Evolutionary conservation across 2,113 vertebrate species (phyloP).

Genomic region (Strigops habroptila): DNA sequence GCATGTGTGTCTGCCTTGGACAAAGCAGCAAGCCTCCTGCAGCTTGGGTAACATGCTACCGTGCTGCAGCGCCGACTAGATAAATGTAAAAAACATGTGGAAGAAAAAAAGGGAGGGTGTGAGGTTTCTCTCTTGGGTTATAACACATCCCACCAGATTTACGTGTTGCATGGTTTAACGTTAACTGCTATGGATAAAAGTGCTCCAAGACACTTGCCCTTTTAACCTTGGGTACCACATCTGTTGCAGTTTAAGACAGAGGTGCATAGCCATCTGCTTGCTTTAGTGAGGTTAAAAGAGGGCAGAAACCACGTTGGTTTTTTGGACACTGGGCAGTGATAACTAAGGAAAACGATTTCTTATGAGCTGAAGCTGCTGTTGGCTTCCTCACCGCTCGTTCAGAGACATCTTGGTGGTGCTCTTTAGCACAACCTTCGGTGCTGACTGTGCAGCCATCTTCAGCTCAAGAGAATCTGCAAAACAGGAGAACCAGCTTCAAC

Average conservation of each 20-base stretch:
- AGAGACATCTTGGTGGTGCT: conserved; percentile 99
- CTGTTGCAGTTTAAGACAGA: conserved; percentile 45
- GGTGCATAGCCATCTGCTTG: conserved; percentile 61
- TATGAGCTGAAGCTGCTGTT: conserved; percentile 81
- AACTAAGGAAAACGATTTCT: conserved; percentile 69
- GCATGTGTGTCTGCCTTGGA: conserved; percentile 80
- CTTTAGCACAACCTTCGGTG: conserved; percentile 98
- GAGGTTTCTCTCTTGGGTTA: conserved; percentile 60
- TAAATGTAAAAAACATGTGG: conserved; percentile 68
- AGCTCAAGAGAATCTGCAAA: conserved; percentile 72
- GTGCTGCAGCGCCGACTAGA: conserved; percentile 51
- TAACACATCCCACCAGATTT: conserved; percentile 68
- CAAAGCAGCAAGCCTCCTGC: conserved; percentile 74
- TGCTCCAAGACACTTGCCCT: conserved; percentile 60
- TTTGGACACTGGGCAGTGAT: conserved; percentile 61
- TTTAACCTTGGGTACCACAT: conserved; percentile 61
- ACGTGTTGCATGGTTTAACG: conserved; percentile 17
- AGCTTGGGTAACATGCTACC: conserved; percentile 67
- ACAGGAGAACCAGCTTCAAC: not conserved
- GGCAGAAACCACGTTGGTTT: conserved; percentile 46
- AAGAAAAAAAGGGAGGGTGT: conserved; percentile 73
- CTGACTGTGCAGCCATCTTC: conserved; percentile 93
- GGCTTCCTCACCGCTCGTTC: conserved; percentile 98
- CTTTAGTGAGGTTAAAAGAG: conserved; percentile 65
- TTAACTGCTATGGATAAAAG: conserved; percentile 50